A percentile compares a stretch with the other conserved stretches of the same genome.
Evolutionary conservation across 2,113 vertebrate genomes (phyloP).

Genomic region (Monarcha castaneiventris): DNA sequence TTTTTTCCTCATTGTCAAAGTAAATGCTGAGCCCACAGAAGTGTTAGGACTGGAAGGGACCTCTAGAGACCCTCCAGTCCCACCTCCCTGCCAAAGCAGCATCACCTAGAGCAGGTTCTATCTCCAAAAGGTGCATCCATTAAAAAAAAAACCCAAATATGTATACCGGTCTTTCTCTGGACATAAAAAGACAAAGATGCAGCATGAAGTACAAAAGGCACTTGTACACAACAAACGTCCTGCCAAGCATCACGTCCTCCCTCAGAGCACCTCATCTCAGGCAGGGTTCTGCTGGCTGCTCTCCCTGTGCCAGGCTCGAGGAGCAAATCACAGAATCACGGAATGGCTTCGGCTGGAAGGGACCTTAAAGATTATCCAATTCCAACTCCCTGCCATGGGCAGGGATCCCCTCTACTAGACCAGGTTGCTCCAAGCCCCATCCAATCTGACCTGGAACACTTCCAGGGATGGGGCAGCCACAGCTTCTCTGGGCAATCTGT

Average conservation of each 20-base stretch:
- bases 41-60: neutral
- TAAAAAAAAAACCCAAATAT: rapidly evolving
- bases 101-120: neutral
- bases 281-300: neutral
- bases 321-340: neutral
- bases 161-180: rapidly evolving
- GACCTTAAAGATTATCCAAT: neutral
- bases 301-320: neutral
- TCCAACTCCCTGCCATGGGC: neutral
- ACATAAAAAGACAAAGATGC: constrained; percentile 57
- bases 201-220: neutral
- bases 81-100: neutral
- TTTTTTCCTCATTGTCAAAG: neutral
- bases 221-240: neutral
- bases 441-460: neutral
- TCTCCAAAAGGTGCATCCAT: neutral
- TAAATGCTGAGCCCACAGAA: neutral
- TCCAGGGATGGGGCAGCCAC: neutral
- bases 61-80: neutral
- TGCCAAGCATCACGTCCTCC: neutral
- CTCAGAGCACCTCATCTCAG: neutral
- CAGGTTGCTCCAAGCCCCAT: rapidly evolving
- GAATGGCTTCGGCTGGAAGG: neutral
- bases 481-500: neutral
- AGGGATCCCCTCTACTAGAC: neutral